Conservation (phyloP, 2,113 vertebrate genomes). For the Azemiops feae region DNA sequence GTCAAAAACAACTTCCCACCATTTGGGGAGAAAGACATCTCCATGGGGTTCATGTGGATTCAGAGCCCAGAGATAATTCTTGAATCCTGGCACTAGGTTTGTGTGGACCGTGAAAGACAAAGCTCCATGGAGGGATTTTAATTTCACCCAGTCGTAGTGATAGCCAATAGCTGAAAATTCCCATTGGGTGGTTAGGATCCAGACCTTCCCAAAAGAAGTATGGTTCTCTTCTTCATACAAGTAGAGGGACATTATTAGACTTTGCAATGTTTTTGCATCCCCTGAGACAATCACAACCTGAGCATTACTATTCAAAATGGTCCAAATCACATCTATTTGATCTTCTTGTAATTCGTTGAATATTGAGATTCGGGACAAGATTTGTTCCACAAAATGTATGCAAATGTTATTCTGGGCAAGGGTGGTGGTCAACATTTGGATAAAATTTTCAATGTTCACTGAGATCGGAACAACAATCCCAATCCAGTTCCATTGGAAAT, state of each 20-base stretch:
- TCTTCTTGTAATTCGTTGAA: fast-evolving
- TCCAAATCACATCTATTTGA: background rate
- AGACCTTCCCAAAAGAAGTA: background rate
- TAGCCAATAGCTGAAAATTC: background rate
- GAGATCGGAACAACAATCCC: background rate
- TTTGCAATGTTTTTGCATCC: background rate
- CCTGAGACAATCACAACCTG: background rate
- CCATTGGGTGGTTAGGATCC: background rate
- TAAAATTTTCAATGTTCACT: background rate
- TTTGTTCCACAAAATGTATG: background rate
- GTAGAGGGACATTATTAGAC: no score
- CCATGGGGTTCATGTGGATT: background rate
- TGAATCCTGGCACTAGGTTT: background rate
- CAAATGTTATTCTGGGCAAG: background rate
- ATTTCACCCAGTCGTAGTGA: fast-evolving
- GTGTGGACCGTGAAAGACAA: background rate
- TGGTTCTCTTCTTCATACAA: no score
- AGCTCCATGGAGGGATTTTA: background rate
- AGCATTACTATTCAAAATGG: background rate
- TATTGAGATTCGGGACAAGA: background rate
- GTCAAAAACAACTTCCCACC: background rate
- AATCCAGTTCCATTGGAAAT: slow-evolving; percentile 34
- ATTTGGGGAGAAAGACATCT: background rate
- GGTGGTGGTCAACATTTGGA: background rate
- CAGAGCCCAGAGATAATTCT: background rate